These are phyloP conservation scores for Papilio elwesi DNA, from an alignment of 2,888 invertebrate species.

Conservation along the genomic window DNA sequence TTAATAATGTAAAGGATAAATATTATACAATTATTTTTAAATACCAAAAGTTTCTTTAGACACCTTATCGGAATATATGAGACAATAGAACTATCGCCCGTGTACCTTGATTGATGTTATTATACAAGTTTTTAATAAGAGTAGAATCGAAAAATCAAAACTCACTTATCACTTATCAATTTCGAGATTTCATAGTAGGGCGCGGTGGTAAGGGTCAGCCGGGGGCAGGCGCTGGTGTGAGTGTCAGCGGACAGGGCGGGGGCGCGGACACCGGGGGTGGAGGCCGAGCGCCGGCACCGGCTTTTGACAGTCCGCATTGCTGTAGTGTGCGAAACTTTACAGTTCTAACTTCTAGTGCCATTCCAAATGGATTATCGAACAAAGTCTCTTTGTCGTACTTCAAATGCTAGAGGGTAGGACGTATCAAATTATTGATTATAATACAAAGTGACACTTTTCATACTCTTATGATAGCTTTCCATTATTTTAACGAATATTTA, in stretches of 20 bases:
- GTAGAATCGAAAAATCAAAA: no score
- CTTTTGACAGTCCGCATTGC: constrained; percentile 80
- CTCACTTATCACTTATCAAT: constrained; percentile 18
- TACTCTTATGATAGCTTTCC: not conserved
- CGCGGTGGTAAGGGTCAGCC: constrained; percentile 59
- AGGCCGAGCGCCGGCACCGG: constrained; percentile 62
- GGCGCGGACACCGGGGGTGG: constrained; percentile 70
- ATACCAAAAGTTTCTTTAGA: no score
- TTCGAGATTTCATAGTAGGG: constrained; percentile 54
- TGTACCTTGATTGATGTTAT: no score
- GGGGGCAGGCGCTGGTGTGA: constrained; percentile 15
- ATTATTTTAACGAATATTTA: no score
- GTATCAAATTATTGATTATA: constrained; percentile 23
- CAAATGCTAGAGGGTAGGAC: constrained; percentile 4
- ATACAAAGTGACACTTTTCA: not conserved
- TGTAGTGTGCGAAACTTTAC: constrained; percentile 48
- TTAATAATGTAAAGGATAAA: no score
- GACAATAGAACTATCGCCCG: no score
- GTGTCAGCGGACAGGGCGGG: constrained; percentile 28
- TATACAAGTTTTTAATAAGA: no score
- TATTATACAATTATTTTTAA: no score
- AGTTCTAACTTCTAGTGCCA: constrained; percentile 38
- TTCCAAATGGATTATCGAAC: constrained; percentile 39
- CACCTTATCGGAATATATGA: no score
- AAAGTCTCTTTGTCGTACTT: constrained; percentile 38